A percentile compares a stretch with the other conserved stretches of the same genome.
Conservation (phyloP, 2,888 invertebrate species). For the Aethes cnicana region DNA sequence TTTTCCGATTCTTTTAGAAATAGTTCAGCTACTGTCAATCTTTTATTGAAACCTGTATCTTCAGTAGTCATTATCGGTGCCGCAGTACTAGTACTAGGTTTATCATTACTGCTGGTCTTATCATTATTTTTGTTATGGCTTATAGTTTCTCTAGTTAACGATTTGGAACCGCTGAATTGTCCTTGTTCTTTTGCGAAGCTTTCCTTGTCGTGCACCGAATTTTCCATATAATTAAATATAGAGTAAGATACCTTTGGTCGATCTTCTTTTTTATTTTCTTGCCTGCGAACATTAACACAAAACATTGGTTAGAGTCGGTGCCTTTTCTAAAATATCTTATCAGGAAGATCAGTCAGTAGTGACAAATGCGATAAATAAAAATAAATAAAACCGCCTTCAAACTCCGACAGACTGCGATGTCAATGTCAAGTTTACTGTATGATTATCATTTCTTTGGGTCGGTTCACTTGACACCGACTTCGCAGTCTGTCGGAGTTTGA, state of each 20-base stretch:
- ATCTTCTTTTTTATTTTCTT: slow-evolving; percentile 62
- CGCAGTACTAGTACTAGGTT: slow-evolving; percentile 31
- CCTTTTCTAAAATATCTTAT: too few relatives aligned
- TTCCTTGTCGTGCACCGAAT: slow-evolving; percentile 79
- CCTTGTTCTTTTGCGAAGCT: slow-evolving; percentile 77
- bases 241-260: slow-evolving; percentile 87
- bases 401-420: too few relatives aligned
- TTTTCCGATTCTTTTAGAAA: slow-evolving; percentile 73
- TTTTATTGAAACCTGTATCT: slow-evolving; percentile 51
- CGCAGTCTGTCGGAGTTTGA: too few relatives aligned
- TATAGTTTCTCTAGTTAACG: slow-evolving; percentile 40
- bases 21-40: slow-evolving; percentile 74
- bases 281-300: slow-evolving; percentile 65
- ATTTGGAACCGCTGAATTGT: slow-evolving; percentile 71
- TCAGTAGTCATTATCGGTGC: too few relatives aligned
- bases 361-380: too few relatives aligned
- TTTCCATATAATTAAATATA: slow-evolving; percentile 89
- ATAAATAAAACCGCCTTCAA: too few relatives aligned
- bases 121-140: slow-evolving; percentile 6
- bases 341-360: too few relatives aligned
- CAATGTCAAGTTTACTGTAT: too few relatives aligned
- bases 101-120: slow-evolving; percentile 6
- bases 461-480: too few relatives aligned
- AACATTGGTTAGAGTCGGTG: too few relatives aligned
- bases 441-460: too few relatives aligned